phyloP scores from a whole-genome alignment of 2,113 vertebrate species.

The Bombycilla garrulus region DNA sequence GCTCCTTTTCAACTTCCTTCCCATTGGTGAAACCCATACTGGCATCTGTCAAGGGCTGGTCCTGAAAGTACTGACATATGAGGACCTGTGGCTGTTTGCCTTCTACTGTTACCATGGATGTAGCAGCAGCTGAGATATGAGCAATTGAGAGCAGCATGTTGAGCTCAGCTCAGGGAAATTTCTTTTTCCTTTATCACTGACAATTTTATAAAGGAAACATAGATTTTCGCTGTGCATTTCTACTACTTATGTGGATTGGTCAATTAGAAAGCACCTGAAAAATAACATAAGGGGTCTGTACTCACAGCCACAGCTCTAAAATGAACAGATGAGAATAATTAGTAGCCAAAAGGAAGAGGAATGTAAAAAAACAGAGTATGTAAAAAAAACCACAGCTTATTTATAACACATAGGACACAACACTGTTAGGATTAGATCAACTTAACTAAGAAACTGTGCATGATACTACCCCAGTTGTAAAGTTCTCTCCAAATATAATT shows the following conservation, averaged over 20 bases:
- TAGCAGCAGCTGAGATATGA: neutral
- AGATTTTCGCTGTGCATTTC: neutral
- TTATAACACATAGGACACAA: neutral
- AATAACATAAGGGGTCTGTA: neutral
- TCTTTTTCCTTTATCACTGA: neutral
- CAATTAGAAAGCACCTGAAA: neutral
- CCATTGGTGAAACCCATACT: neutral
- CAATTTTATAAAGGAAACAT: neutral
- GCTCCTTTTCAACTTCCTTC: neutral
- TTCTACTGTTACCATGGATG: neutral
- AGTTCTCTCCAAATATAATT: neutral
- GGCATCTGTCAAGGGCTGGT: neutral
- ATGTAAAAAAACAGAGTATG: neutral
- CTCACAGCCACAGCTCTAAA: neutral
- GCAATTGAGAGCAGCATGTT: neutral
- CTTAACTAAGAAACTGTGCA: neutral
- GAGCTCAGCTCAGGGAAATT: neutral
- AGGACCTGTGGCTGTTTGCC: neutral
- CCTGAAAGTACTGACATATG: rapidly evolving
- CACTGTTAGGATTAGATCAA: neutral
- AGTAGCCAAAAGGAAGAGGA: neutral
- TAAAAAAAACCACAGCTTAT: neutral
- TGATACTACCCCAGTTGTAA: neutral
- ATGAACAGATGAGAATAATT: neutral
- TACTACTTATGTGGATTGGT: neutral